A percentile compares a stretch with the other conserved stretches of the same genome.
Conservation (phyloP, 2,888 invertebrate genomes). For the Temnothorax rugatulus region DNA sequence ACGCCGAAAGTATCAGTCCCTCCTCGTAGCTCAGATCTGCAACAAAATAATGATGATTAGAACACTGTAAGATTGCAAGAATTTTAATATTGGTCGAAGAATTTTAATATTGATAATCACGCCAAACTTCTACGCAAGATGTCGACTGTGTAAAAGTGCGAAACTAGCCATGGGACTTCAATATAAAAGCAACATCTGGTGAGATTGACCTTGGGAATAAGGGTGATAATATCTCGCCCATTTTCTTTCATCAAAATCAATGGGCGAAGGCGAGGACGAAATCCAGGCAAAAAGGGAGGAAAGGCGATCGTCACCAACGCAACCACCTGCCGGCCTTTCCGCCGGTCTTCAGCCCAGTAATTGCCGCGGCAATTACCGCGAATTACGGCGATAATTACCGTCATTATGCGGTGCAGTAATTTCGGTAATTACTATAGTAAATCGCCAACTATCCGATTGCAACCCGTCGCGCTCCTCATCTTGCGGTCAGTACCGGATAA, state of each 20-base stretch:
- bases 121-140: neutral
- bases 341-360: slow-evolving; percentile 70
- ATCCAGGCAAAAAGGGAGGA: neutral
- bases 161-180: neutral
- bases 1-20: slow-evolving; percentile 17
- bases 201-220: slow-evolving; percentile 38
- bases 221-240: slow-evolving; percentile 38
- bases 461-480: slow-evolving; percentile 43
- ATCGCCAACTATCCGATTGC: slow-evolving; percentile 75
- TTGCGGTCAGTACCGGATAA: slow-evolving; percentile 37
- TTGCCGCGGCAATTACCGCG: slow-evolving; percentile 74
- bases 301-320: slow-evolving; percentile 34
- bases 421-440: slow-evolving; percentile 76
- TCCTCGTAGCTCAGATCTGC: slow-evolving; percentile 58
- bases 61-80: neutral
- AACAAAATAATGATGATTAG: slow-evolving; percentile 64
- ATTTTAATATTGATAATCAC: neutral
- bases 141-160: neutral
- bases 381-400: slow-evolving; percentile 76
- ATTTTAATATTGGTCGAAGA: neutral
- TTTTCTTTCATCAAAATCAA: slow-evolving; percentile 58
- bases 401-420: slow-evolving; percentile 77
- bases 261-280: slow-evolving; percentile 45
- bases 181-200: neutral
- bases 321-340: slow-evolving; percentile 67